Conservation (phyloP, 1,140 invertebrate genomes). For the Eurosta solidaginis region DNA sequence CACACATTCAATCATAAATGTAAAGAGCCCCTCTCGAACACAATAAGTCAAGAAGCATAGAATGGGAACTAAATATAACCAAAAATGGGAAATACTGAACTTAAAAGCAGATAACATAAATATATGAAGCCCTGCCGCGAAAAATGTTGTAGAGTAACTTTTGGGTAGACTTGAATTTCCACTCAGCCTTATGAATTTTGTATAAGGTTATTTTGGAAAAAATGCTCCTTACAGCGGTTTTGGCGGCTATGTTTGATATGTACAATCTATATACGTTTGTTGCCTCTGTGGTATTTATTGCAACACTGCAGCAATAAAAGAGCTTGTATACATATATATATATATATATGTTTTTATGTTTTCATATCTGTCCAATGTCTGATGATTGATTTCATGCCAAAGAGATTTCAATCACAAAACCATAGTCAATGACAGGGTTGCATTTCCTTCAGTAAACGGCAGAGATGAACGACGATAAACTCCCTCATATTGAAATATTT, state of each 20-base stretch:
- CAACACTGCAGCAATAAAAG: neutral
- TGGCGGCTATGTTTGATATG: neutral
- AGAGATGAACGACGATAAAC: neutral
- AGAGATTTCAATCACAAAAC: constrained; percentile 58
- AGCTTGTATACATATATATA: neutral
- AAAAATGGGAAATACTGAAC: constrained; percentile 8
- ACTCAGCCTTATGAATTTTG: too few species aligned
- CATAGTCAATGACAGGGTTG: constrained; percentile 8
- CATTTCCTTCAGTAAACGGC: constrained; percentile 18
- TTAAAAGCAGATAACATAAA: constrained; percentile 9
- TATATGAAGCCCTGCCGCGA: too few species aligned
- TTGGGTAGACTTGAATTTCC: too few species aligned
- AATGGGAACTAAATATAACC: neutral
- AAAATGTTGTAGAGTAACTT: too few species aligned
- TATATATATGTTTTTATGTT: neutral
- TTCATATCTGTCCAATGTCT: constrained; percentile 15
- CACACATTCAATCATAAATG: neutral
- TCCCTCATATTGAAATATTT: neutral
- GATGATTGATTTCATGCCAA: constrained; percentile 59
- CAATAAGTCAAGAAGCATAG: too few species aligned
- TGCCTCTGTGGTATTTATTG: neutral
- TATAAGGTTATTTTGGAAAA: too few species aligned
- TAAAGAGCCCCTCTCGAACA: neutral
- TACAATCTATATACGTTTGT: neutral
- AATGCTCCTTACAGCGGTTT: too few species aligned